Evolutionary conservation across 2,797 vertebrate genomes (phyloP), one percentile per base, ranked within the genome.

Genomic region (Leucoraja ocellata): DNA sequence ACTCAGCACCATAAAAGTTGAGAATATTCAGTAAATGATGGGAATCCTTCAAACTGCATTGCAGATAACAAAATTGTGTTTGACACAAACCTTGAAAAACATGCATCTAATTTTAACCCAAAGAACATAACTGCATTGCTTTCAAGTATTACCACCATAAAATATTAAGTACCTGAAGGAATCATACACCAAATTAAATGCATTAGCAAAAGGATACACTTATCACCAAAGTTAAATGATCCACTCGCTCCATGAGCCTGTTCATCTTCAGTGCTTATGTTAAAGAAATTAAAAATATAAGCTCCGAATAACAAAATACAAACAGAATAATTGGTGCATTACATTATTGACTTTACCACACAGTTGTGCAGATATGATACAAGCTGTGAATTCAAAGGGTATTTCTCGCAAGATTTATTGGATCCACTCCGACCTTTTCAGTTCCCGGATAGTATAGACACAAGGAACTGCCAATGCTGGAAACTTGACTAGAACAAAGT

Each of bases 171-270:
- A 91, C 18, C 61, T 65, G n/a, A 5, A 32, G 23, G 16, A 54
- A 73, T 92, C 11, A n/a, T 63, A 6, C 13, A 84, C 65, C 8
- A 80, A 54, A 93, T 39, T 83, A 54, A n/a, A 61, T 83, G 39
- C 73, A 21, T 91, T 61, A 88, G 74, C 94, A 95, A 88, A 98
- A 99, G 98, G 99, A 99, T 99, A 99, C 99, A 98, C 95, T 97
- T 99, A 0, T 98, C 97, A 79, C 95, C 95, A 73, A 95, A 91
- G 65, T 95, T 95, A 77, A 94, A 68, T 1, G 96, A 79, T 0
- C 94, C 94, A 13, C 91, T 94, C 0, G 94, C 96, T 93, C 95
- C 95, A 0, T 97, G 97, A 93, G 97, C 97, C n/a, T 97, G 98
- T 93, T 97, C 98, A 28, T 94, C 97, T 94, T 97, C 98, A 95